Conservation (phyloP, 2,113 vertebrate genomes). For the Ellobius talpinus region DNA sequence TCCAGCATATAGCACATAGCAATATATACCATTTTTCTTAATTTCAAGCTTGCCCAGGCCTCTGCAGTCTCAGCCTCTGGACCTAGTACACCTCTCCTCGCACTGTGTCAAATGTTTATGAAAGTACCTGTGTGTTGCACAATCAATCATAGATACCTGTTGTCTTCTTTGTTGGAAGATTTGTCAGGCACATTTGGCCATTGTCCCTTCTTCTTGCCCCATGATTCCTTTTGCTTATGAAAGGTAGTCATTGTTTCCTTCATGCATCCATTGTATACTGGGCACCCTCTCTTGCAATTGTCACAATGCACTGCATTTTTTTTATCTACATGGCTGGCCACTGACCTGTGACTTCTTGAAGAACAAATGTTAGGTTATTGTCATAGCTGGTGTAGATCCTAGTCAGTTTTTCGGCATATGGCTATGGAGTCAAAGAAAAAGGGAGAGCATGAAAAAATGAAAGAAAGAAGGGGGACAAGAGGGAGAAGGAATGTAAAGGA, state of each 20-base stretch:
- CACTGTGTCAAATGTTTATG: background rate
- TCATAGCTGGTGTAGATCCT: background rate
- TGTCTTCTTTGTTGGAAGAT: slow-evolving; percentile 13
- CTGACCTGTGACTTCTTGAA: background rate
- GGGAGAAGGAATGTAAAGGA: fast-evolving
- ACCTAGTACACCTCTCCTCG: background rate
- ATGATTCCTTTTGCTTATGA: background rate
- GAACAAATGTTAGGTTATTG: background rate
- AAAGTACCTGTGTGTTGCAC: background rate
- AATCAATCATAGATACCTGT: background rate
- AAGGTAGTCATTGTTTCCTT: background rate
- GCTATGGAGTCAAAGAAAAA: background rate
- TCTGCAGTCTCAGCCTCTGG: background rate
- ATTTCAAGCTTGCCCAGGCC: background rate
- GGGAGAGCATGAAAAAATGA: fast-evolving
- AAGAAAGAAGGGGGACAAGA: fast-evolving
- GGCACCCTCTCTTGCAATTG: background rate
- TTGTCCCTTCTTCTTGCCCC: background rate
- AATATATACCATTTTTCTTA: background rate
- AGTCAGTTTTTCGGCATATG: background rate
- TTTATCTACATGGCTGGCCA: background rate
- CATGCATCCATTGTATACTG: background rate
- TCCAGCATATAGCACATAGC: background rate
- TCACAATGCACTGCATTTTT: background rate
- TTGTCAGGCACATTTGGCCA: background rate